phyloP scores from a whole-genome alignment of 35 echinoderm and acorn worm species.

The Ophiothrix spiculata region DNA sequence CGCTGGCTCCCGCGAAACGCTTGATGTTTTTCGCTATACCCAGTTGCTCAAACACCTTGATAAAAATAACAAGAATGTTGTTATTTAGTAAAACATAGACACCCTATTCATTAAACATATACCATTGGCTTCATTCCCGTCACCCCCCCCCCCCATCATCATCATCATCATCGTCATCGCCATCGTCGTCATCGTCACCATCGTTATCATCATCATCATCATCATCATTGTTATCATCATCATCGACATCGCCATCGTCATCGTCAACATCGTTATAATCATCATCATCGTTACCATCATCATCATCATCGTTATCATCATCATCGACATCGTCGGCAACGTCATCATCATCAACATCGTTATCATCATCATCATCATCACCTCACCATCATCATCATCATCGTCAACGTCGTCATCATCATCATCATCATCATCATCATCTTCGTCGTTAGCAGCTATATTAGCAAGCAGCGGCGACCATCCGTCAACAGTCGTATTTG shows the following conservation, averaged over 20 bases:
- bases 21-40: too few species aligned
- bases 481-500: too few species aligned
- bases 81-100: not conserved
- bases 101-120: not conserved
- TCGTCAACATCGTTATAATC: not conserved
- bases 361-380: not conserved
- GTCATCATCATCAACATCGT: not conserved
- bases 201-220: conserved; percentile 21
- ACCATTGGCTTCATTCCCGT: not conserved
- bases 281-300: not conserved
- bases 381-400: not conserved
- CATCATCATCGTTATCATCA: not conserved
- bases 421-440: not conserved
- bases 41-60: too few species aligned
- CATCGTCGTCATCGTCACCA: conserved; percentile 3
- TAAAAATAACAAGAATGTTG: not conserved
- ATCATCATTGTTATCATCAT: conserved; percentile 19
- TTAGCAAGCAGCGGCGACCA: too few species aligned
- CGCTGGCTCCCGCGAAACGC: too few species aligned
- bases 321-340: not conserved
- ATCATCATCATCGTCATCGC: not conserved
- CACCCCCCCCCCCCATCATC: too few species aligned
- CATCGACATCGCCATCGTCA: conserved; percentile 6
- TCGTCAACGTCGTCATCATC: not conserved
- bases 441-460: not conserved